Base-by-base conservation (phyloP, 2,888 invertebrate genomes). In the Bombylius discolor region DNA sequence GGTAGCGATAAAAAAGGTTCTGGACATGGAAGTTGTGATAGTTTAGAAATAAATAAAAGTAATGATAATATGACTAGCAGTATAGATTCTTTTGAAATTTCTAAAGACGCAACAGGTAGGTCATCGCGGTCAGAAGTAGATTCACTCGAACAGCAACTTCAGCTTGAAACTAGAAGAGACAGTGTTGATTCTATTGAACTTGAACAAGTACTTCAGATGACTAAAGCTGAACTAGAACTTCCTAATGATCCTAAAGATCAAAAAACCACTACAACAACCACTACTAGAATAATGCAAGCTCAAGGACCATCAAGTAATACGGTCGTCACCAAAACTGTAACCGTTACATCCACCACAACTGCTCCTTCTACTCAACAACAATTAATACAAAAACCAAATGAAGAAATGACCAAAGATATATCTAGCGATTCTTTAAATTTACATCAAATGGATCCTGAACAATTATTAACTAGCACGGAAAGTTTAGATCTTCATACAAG, bases 401-500 rank as follows among this genome's bases (percentile, higher is more conserved):
- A 14, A 53, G 56, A 59, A 34, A 66, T 73, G 62, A 62, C 66
- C 1, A 73, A 72, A 60, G 71, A 74, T 49, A 61, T 67, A 44
- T 74, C 74, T 13, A 65, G 65, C n/a, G 74, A 74, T 54, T 74
- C 73, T 5, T 60, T 74, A 0, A 70, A 72, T 52, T 60, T 73
- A 42, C 64, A 63, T 53, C 75, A 75, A 50, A 77, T 76, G 4
- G 74, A 78, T 13, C 77, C 78, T 45, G 80, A 81, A 60, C 65
- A 78, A 49, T 81, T 80, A 73, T 63, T 83, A 65, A 83, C 83
- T 49, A 85, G 85, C 65, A 84, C 83, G 0, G 85, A 85, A 62
- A 87, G 85, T 62, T 68, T 87, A 53, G 89, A 89, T 65, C 84
- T 83, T 5, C 84, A 82, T 0, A 85, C 87, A 9, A 88, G 87